A percentile compares a stretch with the other conserved stretches of the same genome.
phyloP scores from a whole-genome alignment of 2,888 invertebrate genomes.

The Nemurella pictetii region DNA sequence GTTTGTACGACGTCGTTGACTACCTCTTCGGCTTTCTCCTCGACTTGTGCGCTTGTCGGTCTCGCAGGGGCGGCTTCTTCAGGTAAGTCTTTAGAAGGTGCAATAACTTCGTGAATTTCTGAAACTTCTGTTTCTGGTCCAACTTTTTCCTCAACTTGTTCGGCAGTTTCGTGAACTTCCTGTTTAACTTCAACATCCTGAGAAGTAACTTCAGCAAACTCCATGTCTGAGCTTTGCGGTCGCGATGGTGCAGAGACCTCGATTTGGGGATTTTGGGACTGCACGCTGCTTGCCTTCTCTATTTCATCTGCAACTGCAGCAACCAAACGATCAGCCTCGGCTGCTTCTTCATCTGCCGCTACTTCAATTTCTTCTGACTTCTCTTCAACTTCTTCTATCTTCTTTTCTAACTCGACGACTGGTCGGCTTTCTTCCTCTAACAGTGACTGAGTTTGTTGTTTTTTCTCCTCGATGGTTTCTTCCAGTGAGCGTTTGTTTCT shows the following conservation, averaged over 20 bases:
- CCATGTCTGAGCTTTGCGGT: background rate
- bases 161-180: background rate
- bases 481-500: background rate
- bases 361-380: background rate
- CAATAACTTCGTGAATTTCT: background rate
- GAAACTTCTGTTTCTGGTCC: background rate
- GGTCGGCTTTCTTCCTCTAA: background rate
- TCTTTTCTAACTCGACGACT: background rate
- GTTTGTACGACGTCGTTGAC: background rate
- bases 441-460: background rate
- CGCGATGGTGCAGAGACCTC: background rate
- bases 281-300: background rate
- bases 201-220: background rate
- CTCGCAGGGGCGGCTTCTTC: background rate
- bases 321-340: background rate
- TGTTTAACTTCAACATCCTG: background rate
- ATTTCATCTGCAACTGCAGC: background rate
- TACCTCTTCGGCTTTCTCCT: slow-evolving; percentile 13
- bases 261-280: background rate
- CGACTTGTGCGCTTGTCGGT: background rate
- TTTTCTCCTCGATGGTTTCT: background rate
- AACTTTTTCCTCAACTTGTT: background rate
- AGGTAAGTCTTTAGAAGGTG: background rate
- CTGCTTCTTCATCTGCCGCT: background rate
- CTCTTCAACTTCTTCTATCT: background rate